Conservation (phyloP, 2,113 vertebrate species). For the Silurus glanis region DNA sequence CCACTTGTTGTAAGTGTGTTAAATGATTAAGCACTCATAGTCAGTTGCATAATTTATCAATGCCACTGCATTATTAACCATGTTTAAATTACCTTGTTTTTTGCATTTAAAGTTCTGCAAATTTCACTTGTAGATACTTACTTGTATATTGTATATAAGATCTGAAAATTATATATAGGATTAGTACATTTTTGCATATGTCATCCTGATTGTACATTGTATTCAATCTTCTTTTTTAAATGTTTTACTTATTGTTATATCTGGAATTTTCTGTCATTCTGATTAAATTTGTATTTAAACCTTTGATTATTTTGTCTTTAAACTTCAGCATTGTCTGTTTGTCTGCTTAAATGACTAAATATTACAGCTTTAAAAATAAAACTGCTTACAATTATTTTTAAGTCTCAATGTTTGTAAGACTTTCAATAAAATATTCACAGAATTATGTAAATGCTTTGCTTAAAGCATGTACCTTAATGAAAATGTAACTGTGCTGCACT, state of each 20-base stretch:
- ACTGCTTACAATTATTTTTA: background rate
- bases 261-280: background rate
- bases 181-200: too few relatives aligned
- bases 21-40: constrained; percentile 30
- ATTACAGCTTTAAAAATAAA: background rate
- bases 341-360: background rate
- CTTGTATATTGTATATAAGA: too few relatives aligned
- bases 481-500: background rate
- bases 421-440: background rate
- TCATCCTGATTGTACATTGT: too few relatives aligned
- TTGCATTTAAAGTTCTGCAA: background rate
- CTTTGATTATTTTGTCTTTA: background rate
- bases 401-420: background rate
- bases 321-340: background rate
- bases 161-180: too few relatives aligned
- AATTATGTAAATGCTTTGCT: too few relatives aligned
- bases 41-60: constrained; percentile 1
- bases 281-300: background rate
- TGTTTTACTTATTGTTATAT: too few relatives aligned
- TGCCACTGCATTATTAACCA: constrained; percentile 21
- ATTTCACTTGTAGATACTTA: background rate
- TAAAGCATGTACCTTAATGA: background rate
- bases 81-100: constrained; percentile 16
- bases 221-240: too few relatives aligned
- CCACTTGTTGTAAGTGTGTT: constrained; percentile 20